Conservation (phyloP, 1,140 invertebrate species). For the Portunus trituberculatus region DNA sequence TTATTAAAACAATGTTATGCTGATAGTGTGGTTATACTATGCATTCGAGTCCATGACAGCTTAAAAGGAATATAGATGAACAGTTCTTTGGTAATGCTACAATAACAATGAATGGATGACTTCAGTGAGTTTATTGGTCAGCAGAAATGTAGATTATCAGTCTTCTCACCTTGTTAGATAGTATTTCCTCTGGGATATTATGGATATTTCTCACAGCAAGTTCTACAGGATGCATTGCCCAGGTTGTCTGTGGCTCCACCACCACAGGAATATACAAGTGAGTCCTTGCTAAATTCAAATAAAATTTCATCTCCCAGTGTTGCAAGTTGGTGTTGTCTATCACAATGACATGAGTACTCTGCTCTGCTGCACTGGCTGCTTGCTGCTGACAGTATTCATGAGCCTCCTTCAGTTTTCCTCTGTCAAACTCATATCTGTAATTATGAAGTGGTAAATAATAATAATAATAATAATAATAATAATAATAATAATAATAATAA, state of each 20-base stretch:
- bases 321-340: constrained; percentile 81
- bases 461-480: too few species aligned
- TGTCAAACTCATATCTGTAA: constrained; percentile 79
- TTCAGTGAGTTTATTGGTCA: neutral
- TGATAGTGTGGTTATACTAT: too few species aligned
- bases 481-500: too few species aligned
- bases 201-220: constrained; percentile 79
- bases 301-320: constrained; percentile 80
- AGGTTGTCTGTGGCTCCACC: constrained; percentile 80
- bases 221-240: constrained; percentile 78
- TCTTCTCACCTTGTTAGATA: constrained; percentile 77
- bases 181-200: constrained; percentile 77
- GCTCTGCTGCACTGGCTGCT: constrained; percentile 76
- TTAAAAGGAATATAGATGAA: too few species aligned
- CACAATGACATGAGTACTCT: constrained; percentile 78
- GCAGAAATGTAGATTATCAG: neutral
- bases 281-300: constrained; percentile 79
- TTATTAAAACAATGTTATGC: too few species aligned
- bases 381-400: constrained; percentile 78
- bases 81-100: too few species aligned
- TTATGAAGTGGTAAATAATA: too few species aligned
- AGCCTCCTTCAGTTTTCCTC: constrained; percentile 78
- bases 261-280: constrained; percentile 79
- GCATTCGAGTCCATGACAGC: too few species aligned
- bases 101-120: neutral